Conservation (phyloP, 2,797 vertebrate species). For the Notoglanidium macrostoma region DNA sequence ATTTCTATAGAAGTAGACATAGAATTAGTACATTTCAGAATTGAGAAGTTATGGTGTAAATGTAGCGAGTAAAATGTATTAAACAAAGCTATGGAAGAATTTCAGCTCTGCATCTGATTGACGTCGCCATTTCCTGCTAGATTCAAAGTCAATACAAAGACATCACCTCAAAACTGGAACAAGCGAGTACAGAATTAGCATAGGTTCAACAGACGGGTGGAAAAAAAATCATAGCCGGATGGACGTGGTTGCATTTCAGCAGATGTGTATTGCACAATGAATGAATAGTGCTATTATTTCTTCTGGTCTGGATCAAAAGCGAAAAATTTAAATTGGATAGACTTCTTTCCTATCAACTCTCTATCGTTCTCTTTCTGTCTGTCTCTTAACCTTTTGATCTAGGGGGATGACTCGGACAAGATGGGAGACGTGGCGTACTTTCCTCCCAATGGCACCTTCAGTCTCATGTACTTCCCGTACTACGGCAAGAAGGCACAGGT, state of each 20-base stretch:
- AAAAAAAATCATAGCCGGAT: not conserved
- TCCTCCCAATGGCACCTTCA: conserved; percentile 85
- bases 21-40: not conserved
- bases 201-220: not conserved
- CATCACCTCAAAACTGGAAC: not conserved
- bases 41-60: not conserved
- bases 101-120: not conserved
- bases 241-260: not conserved
- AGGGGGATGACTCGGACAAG: conserved; percentile 75
- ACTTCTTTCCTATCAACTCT: conserved; percentile 1
- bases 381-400: conserved; percentile 16
- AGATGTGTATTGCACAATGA: not conserved
- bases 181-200: not conserved
- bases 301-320: not conserved
- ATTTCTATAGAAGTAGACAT: not conserved
- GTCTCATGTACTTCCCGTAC: conserved; percentile 94
- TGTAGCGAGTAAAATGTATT: not conserved
- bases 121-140: not conserved
- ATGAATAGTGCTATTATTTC: not conserved
- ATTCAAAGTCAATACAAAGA: not conserved
- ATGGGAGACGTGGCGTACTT: conserved; percentile 78
- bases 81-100: not conserved
- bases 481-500: conserved; percentile 96
- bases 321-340: no score
- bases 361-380: not conserved